phyloP scores from a whole-genome alignment of 2,888 invertebrate species.

The Geophilus truncorum region DNA sequence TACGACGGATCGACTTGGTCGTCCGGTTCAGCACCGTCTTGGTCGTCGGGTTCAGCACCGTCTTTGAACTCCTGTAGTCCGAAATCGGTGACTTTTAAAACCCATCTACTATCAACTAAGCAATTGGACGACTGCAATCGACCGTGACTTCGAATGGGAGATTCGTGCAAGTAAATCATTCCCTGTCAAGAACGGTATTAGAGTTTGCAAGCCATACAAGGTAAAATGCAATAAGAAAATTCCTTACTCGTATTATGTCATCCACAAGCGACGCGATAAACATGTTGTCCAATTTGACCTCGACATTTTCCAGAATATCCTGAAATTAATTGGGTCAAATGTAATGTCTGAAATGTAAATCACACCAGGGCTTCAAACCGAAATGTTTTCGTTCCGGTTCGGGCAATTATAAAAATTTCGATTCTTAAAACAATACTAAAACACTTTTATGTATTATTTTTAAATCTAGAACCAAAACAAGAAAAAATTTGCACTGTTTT shows the following conservation, averaged over 20 bases:
- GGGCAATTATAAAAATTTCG: no score
- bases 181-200: constrained; percentile 55
- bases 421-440: no score
- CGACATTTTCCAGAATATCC: constrained; percentile 45
- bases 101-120: constrained; percentile 82
- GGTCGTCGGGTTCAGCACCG: constrained; percentile 46
- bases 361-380: no score
- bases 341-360: no score
- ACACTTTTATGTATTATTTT: no score
- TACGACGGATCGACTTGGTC: not conserved
- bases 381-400: no score
- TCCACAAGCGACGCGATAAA: constrained; percentile 52
- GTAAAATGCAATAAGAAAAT: not conserved
- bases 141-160: constrained; percentile 74
- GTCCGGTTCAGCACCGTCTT: constrained; percentile 49
- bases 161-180: constrained; percentile 75
- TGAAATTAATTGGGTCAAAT: no score
- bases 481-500: no score
- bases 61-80: constrained; percentile 77
- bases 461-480: no score
- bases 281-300: constrained; percentile 50
- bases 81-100: constrained; percentile 75
- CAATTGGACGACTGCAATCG: constrained; percentile 81
- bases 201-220: not conserved
- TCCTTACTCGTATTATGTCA: constrained; percentile 51